Conservation (phyloP, 2,888 invertebrate species). For the Caenorhabditis japonica region DNA sequence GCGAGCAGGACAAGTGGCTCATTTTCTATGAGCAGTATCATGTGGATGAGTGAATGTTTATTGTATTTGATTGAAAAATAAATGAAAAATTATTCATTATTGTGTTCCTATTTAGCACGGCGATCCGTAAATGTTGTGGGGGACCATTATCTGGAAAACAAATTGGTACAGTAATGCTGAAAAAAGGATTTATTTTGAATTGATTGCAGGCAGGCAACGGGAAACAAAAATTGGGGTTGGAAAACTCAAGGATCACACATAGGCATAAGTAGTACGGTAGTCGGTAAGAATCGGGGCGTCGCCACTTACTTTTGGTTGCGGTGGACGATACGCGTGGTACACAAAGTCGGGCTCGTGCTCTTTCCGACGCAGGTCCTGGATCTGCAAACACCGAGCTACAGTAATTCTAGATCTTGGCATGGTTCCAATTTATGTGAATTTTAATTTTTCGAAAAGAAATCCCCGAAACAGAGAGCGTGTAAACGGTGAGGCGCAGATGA, state of each 20-base stretch:
- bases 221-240: slow-evolving; percentile 10
- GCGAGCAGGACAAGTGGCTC: slow-evolving; percentile 37
- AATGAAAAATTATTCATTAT: too few species aligned
- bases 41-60: slow-evolving; percentile 19
- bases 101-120: too few species aligned
- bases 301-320: slow-evolving; percentile 52
- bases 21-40: slow-evolving; percentile 50
- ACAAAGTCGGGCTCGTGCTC: slow-evolving; percentile 53
- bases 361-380: slow-evolving; percentile 49
- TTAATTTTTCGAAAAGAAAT: too few species aligned
- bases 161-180: not conserved
- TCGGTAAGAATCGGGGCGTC: slow-evolving; percentile 42
- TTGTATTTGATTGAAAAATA: slow-evolving; percentile 3
- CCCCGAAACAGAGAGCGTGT: too few species aligned
- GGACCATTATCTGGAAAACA: slow-evolving; percentile 47
- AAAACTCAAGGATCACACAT: slow-evolving; percentile 25
- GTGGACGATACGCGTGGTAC: slow-evolving; percentile 54
- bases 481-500: too few species aligned
- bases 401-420: too few species aligned
- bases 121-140: slow-evolving; percentile 49
- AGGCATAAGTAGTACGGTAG: slow-evolving; percentile 32
- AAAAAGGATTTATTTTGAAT: slow-evolving; percentile 34
- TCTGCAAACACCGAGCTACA: too few species aligned
- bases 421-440: too few species aligned
- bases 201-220: not conserved